These are phyloP conservation scores for Phoeniculus purpureus DNA, from an alignment of 2,797 vertebrate genomes.

Conservation along the genomic window DNA sequence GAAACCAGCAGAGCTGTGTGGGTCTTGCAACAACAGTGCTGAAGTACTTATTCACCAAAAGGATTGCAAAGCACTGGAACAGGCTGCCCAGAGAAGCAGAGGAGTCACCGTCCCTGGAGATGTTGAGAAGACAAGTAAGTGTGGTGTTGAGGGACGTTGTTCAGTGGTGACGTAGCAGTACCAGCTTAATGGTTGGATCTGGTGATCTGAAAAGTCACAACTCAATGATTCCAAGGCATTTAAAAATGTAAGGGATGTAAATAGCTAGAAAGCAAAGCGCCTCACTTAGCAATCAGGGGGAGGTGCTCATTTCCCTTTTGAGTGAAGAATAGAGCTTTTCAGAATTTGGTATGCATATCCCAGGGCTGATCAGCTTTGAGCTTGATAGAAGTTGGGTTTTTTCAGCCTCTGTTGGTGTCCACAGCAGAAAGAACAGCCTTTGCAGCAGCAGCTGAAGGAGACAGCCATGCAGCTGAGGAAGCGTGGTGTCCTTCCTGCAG, in stretches of 20 bases:
- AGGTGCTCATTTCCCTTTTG: background rate
- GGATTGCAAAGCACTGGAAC: too few species aligned
- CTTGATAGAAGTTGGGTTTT: background rate
- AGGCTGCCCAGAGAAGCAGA: too few species aligned
- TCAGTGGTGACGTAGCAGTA: too few species aligned
- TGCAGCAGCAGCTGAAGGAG: background rate
- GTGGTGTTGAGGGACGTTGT: too few species aligned
- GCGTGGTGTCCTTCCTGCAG: background rate
- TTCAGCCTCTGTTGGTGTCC: background rate
- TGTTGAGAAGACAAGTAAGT: too few species aligned
- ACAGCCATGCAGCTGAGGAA: background rate
- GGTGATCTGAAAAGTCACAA: too few species aligned
- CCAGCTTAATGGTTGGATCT: too few species aligned
- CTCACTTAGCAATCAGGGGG: background rate
- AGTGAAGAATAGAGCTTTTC: background rate
- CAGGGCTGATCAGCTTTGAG: background rate
- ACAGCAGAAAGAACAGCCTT: background rate
- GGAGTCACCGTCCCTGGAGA: too few species aligned
- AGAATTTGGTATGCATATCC: background rate
- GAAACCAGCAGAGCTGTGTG: background rate
- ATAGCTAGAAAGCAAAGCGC: background rate
- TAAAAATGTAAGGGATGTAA: background rate
- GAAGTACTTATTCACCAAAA: too few species aligned
- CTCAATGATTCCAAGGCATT: background rate
- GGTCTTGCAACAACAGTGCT: background rate